Evolutionary conservation across 2,797 vertebrate species (phyloP), one percentile per base, ranked within the genome.

Genomic region (Alcedo quadribrachys): DNA sequence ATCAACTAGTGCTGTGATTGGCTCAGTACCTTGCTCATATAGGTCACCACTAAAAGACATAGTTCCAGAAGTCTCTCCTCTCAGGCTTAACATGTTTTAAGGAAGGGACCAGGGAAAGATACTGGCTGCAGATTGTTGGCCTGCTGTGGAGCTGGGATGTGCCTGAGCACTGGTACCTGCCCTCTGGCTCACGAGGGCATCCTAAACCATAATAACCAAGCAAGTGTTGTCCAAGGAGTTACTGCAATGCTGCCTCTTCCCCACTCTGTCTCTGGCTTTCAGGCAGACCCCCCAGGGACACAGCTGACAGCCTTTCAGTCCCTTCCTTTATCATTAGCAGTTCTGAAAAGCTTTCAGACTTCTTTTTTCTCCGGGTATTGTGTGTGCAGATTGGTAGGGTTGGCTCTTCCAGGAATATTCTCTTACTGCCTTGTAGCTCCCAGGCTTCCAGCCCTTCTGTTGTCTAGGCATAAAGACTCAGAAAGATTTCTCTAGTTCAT

Each of bases 371-470:
- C 69, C 85, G 66, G 60, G 28, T 74, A 33, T 55, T 81, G n/a
- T 82, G 35, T 81, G 37, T 61, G 28, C 77, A 88, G 57, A 82
- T 46, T 43, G n/a, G 8, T 50, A 92, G 66, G 57, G 15, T 12
- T 90, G 74, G 57, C 53, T 94, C 86, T 88, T 71, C 66, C 54
- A 88, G 81, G 78, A 84, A 70, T 63, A 74, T 51, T 90, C 40
- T 61, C 48, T 50, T 70, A 32, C 43, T 88, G 48, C 62, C n/a
- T 91, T 70, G 25, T 21, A 73, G 61, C 67, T 95, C 67, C 65
- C 76, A 77, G 28, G 53, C 74, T 89, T 81, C 74, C 94, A 86
- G 46, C 43, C 43, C 37, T 91, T 87, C 69, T 83, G 45, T 90
- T 61, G 60, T 86, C 74, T 46, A 30, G 54, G 79, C 33, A 54